Evolutionary conservation across 2,888 invertebrate genomes (phyloP).

Genomic region (Sesamia inferens): DNA sequence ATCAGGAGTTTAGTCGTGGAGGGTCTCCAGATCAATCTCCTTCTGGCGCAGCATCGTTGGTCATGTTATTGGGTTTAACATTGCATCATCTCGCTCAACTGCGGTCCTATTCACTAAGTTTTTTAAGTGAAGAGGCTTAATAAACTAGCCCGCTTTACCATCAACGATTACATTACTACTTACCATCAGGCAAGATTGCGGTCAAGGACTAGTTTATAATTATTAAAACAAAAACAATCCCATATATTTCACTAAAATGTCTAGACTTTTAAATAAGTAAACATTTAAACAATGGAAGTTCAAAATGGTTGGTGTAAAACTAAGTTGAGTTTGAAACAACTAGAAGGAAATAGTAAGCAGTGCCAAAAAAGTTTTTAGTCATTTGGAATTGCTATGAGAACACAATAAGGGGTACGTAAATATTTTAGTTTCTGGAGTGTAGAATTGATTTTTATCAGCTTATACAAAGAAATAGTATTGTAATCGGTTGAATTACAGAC

Average conservation of each 20-base stretch:
- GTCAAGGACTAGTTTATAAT: too few species aligned
- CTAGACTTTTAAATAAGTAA: conserved; percentile 33
- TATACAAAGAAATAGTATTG: not conserved
- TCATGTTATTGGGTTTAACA: too few species aligned
- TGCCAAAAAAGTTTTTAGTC: conserved; percentile 31
- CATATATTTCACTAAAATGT: conserved; percentile 36
- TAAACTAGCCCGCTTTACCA: too few species aligned
- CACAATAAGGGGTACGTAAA: not conserved
- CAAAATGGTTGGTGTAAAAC: conserved; percentile 26
- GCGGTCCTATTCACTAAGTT: too few species aligned
- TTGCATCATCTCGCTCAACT: too few species aligned
- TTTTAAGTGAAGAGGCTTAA: too few species aligned
- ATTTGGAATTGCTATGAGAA: conserved; percentile 14
- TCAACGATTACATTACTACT: too few species aligned
- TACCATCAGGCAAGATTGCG: too few species aligned
- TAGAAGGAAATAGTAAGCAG: conserved; percentile 22
- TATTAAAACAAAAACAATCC: not conserved
- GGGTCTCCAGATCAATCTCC: too few species aligned
- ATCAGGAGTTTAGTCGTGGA: too few species aligned
- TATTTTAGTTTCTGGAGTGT: not conserved
- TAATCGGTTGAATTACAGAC: not conserved
- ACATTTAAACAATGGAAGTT: conserved; percentile 31
- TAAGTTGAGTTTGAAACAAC: conserved; percentile 38
- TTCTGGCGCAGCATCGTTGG: too few species aligned
- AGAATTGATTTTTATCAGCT: not conserved